Conservation (phyloP, 2,888 invertebrate species). For the Crossocerus cetratus region DNA sequence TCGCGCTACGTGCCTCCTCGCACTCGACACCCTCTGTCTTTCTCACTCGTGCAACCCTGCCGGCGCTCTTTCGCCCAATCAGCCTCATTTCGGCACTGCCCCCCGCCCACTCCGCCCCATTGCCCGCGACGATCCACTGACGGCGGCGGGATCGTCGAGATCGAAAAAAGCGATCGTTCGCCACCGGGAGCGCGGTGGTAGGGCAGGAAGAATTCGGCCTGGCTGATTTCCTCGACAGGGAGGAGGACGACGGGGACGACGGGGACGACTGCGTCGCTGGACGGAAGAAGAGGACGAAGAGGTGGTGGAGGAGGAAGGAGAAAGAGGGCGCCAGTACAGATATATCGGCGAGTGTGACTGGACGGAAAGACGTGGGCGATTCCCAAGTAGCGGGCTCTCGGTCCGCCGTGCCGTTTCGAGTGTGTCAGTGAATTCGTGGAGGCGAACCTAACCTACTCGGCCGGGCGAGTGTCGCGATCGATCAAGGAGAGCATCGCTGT, state of each 20-base stretch:
- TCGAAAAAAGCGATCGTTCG: not conserved
- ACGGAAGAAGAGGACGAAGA: not conserved
- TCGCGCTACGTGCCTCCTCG: constrained; percentile 30
- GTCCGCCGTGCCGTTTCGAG: constrained; percentile 45
- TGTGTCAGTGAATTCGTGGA: constrained; percentile 66
- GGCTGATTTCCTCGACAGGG: not conserved
- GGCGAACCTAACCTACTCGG: constrained; percentile 62
- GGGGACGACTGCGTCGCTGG: not conserved
- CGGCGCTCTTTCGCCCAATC: not conserved
- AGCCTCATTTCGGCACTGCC: not conserved
- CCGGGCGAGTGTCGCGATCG: constrained; percentile 36
- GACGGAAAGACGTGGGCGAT: constrained; percentile 63
- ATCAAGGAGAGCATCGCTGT: constrained; percentile 40
- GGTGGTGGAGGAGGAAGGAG: constrained; percentile 37
- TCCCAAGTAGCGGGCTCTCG: constrained; percentile 52
- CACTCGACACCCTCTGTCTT: constrained; percentile 14
- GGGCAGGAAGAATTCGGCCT: not conserved
- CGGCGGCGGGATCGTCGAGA: not conserved
- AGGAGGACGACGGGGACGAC: not conserved
- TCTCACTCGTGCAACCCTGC: not conserved
- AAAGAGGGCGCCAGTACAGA: constrained; percentile 59
- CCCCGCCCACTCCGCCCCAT: not conserved
- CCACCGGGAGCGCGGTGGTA: not conserved
- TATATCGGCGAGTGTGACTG: constrained; percentile 56
- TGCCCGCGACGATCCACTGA: too few relatives aligned